Base-by-base conservation (phyloP, 2,113 vertebrate species). In the Nanorana parkeri region DNA sequence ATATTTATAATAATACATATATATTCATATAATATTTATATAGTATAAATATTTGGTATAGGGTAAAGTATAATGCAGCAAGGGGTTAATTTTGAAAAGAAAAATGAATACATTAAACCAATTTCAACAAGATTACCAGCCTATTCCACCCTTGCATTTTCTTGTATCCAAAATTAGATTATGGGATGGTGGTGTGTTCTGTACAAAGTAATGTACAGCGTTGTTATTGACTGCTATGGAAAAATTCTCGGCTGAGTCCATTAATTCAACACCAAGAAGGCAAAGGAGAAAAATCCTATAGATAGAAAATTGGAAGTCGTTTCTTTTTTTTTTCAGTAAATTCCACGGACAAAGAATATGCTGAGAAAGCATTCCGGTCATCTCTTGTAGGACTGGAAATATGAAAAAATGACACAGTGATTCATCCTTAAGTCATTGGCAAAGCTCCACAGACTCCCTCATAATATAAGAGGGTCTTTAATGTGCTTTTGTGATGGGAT, bases 401-500 rank as follows among this genome's bases (percentile, higher is more conserved):
- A 41, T 47, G 51, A 51, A 24, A 74, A 64, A 76, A 76, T 51
- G 52, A 83, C 63, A 76, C 19, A 24, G 76, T 83, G 80, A 83
- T 76, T 83, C 80, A 83, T 76, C 58, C 71, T 76, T 61, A 67
- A 41, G 28, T 76, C 71, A 74, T 21, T 68, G 80, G 71, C 80
- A 75, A 67, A 75, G 36, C 36, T 73, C 68, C 78, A 71, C 41
- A 55, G 26, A 29, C 68, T 81, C 69, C n/a, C 26, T 66, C 64
- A 64, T 51, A 67, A 82, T 65, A 67, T 60, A 81, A 65, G 72
- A 66, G 41, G 26, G n/a, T 20, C 17, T 69, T 63, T 72, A 81
- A 81, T 81, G 60, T 61, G 54, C 21, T 63, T 66, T 80, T 81
- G 64, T 83, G 54, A 83, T 76, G 80, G 54, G 61, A 83, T 83